These are phyloP conservation scores for Myotis planiceps DNA, from an alignment of 2,797 vertebrate genomes.

Conservation along the genomic window DNA sequence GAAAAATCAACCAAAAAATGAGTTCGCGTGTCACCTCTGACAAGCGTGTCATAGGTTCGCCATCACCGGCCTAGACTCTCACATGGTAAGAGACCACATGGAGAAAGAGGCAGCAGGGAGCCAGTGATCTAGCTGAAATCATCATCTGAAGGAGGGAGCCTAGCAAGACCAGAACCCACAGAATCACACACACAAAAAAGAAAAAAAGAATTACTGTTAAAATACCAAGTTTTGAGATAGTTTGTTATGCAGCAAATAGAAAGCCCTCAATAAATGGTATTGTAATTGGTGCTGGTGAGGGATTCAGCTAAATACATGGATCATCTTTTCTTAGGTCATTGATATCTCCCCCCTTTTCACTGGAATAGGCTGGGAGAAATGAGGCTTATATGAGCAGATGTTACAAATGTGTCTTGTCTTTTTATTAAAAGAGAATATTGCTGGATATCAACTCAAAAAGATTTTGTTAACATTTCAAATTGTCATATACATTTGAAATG, in stretches of 20 bases:
- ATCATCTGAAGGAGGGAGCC: background rate
- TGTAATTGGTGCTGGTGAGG: background rate
- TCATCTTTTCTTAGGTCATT: background rate
- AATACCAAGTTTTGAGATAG: background rate
- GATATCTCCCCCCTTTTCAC: background rate
- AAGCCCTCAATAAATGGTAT: background rate
- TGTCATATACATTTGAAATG: background rate
- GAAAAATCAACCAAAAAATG: too few relatives aligned
- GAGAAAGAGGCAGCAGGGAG: background rate
- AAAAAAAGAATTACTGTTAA: background rate
- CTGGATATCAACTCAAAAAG: background rate
- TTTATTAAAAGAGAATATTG: background rate
- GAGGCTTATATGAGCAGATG: background rate
- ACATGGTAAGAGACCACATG: background rate
- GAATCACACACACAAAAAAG: background rate
- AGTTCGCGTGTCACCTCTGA: too few relatives aligned
- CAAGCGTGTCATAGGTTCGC: too few relatives aligned
- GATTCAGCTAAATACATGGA: background rate
- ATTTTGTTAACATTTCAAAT: background rate
- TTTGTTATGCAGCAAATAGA: background rate
- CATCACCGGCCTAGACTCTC: background rate
- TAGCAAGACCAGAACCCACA: background rate
- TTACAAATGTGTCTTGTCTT: background rate
- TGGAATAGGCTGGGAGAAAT: background rate
- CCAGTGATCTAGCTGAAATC: background rate